Evolutionary conservation across 2,888 invertebrate species (phyloP).

Genomic region (Augochlorella aurata): DNA sequence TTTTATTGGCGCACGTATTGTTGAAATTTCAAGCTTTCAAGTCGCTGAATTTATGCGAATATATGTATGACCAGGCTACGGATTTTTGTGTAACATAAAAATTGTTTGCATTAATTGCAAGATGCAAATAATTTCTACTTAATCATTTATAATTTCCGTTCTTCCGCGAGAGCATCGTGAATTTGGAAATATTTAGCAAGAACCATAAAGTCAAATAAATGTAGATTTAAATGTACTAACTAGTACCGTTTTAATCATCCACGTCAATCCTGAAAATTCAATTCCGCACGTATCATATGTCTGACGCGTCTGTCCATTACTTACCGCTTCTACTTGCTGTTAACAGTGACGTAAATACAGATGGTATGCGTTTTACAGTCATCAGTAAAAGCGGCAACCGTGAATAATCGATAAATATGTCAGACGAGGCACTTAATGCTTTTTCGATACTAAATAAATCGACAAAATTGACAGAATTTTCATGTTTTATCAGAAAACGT

Average conservation of each 20-base stretch:
- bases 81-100: too few relatives aligned
- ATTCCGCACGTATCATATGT: not conserved
- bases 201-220: not conserved
- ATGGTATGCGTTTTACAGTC: conserved; percentile 4
- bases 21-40: not conserved
- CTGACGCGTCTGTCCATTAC: not conserved
- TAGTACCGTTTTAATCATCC: not conserved
- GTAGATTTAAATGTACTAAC: not conserved
- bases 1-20: not conserved
- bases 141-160: too few relatives aligned
- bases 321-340: conserved; percentile 4
- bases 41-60: too few relatives aligned
- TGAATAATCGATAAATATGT: not conserved
- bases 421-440: not conserved
- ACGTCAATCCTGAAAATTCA: not conserved
- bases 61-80: too few relatives aligned
- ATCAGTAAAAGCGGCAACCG: not conserved
- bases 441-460: not conserved
- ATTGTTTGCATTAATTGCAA: too few relatives aligned
- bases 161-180: not conserved
- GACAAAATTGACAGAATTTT: not conserved
- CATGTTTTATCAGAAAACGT: not conserved
- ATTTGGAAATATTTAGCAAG: not conserved
- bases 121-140: too few relatives aligned
- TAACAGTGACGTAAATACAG: not conserved